A percentile compares a stretch with the other conserved stretches of the same genome.
Evolutionary conservation across 2,113 vertebrate genomes (phyloP).

Genomic region (Ahaetulla prasina): DNA sequence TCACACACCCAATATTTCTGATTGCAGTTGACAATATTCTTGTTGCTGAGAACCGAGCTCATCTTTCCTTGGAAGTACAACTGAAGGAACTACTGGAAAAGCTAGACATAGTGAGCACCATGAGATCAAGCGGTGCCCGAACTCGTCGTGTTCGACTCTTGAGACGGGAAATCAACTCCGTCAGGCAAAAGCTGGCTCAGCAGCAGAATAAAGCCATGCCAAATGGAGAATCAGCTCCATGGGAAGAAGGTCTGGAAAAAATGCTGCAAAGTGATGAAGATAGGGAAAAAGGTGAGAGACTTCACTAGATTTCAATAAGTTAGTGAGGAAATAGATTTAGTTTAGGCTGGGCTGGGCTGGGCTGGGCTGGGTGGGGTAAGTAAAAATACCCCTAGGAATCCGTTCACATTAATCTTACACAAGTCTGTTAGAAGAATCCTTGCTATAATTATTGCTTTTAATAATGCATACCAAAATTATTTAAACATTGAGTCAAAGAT

Average conservation of each 20-base stretch:
- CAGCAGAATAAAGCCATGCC: slow-evolving; percentile 69
- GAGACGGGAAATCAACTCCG: slow-evolving; percentile 86
- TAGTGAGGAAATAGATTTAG: background rate
- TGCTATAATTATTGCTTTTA: background rate
- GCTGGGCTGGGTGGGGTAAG: background rate
- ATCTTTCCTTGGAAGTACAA: slow-evolving; percentile 87
- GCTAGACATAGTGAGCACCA: slow-evolving; percentile 86
- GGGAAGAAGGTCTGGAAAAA: slow-evolving; percentile 69
- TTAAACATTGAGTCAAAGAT: background rate
- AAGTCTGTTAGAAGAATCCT: background rate
- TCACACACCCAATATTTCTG: slow-evolving; percentile 31
- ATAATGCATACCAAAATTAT: background rate
- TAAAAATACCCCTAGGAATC: background rate
- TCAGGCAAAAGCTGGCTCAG: slow-evolving; percentile 83
- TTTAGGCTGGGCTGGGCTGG: background rate
- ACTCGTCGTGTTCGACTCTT: slow-evolving; percentile 88
- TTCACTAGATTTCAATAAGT: background rate
- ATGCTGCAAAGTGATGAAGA: slow-evolving; percentile 61
- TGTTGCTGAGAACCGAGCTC: slow-evolving; percentile 87
- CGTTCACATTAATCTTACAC: background rate
- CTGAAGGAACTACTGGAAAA: slow-evolving; percentile 95
- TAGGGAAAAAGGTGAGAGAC: slow-evolving; percentile 67
- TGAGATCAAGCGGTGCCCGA: slow-evolving; percentile 87
- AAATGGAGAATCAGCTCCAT: slow-evolving; percentile 70
- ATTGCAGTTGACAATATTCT: slow-evolving; percentile 91